A percentile compares a stretch with the other conserved stretches of the same genome.
Conservation (phyloP, 2,797 vertebrate genomes). For the Pteronotus mesoamericanus region DNA sequence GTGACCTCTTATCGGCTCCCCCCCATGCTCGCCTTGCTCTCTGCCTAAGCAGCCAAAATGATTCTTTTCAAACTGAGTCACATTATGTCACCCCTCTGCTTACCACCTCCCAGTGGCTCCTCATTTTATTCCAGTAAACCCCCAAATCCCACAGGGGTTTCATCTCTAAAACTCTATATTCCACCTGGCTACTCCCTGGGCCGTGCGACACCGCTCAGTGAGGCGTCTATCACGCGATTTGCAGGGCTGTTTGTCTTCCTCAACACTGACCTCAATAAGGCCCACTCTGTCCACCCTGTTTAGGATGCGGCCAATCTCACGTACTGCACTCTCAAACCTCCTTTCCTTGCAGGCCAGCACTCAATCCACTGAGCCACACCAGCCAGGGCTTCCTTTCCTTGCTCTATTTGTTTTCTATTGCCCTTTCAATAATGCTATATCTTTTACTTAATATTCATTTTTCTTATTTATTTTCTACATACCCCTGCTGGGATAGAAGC, state of each 20-base stretch:
- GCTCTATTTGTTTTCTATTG: background rate
- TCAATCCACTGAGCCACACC: too few species aligned
- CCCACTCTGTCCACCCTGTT: background rate
- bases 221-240: background rate
- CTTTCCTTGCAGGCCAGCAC: too few species aligned
- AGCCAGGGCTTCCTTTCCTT: too few species aligned
- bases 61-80: background rate
- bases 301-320: background rate
- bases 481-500: background rate
- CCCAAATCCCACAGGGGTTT: background rate
- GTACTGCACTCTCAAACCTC: too few species aligned
- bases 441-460: background rate
- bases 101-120: background rate
- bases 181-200: background rate
- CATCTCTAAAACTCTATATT: background rate
- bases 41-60: background rate
- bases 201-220: too few species aligned
- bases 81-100: background rate
- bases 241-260: background rate
- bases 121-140: background rate
- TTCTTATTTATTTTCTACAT: background rate
- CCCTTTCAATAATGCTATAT: background rate
- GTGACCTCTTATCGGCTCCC: background rate
- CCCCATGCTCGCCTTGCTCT: fast-evolving
- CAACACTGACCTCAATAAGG: background rate